Base-by-base conservation (phyloP, 1,140 invertebrate species). In the Drosophila setifemur region DNA sequence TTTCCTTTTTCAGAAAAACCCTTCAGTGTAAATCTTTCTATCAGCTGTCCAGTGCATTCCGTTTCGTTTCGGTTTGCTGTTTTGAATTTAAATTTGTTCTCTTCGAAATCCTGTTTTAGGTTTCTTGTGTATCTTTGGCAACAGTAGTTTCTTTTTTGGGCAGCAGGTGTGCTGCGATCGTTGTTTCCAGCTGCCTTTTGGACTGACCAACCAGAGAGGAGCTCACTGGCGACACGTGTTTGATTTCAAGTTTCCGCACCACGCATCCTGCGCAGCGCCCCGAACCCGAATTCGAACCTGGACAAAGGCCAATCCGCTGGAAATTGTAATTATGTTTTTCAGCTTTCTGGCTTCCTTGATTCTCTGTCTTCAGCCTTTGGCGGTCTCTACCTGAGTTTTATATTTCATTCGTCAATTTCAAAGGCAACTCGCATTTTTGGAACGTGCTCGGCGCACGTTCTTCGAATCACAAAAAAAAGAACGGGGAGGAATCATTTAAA, bases 341-440 rank as follows among this genome's bases (percentile, higher is more conserved):
- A 45, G 50, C 61, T 71, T 55, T 70, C 47, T 58, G 29, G 63
- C 33, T 69, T 29, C 43, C 37, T 66, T 39, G 19, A 42, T 26
- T 40, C 53, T 8, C 29, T 23, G 21, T 53, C 28, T 42, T 49
- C 25, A 23, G 50, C 47, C 53, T 73, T 69, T 50, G 57, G 53
- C 39, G 76, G 43, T 40, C 49, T 81, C 76, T 86, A 87, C 76
- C 81, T 86, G 81, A 86, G 86, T 86, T 86, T 81, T 87, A 76
- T 87, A 81, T 85, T 35, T 55, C 50, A 48, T 35, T 55, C 50
- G 43, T 67, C 52, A 63, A 45, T 78, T 79, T 74, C 58, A 79
- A 83, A 75, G 76, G 66, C 63, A 61, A 53, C 70, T 45, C 60
- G 33, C 61, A 64, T 85, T 86, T 85, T 67, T 86, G 82, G 81